Percentiles rank a stretch among this genome's conserved stretches.
phyloP scores from a whole-genome alignment of 1,140 invertebrate species.

The Pseudomyrmex flavicornis region DNA sequence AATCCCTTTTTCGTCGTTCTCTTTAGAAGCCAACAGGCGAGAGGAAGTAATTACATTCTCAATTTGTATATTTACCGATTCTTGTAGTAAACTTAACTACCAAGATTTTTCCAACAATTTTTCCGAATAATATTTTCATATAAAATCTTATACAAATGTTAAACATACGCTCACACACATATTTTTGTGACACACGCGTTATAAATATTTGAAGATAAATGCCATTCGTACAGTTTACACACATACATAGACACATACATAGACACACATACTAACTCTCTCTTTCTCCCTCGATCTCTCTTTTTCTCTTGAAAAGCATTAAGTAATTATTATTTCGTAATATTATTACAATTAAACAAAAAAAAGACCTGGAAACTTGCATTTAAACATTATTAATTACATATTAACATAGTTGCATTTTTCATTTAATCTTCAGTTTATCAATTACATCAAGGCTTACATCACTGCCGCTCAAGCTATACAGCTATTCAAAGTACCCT shows the following conservation, averaged over 20 bases:
- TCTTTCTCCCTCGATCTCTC: no score
- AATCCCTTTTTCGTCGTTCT: not conserved
- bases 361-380: not conserved
- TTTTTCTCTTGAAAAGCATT: not conserved
- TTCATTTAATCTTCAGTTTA: not conserved
- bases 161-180: not conserved
- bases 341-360: not conserved
- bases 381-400: conserved; percentile 9
- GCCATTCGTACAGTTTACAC: no score
- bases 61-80: conserved; percentile 3
- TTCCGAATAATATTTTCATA: not conserved
- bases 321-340: not conserved
- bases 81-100: not conserved
- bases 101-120: not conserved
- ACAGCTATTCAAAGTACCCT: no score
- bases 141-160: not conserved
- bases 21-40: conserved; percentile 10
- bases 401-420: not conserved
- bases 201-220: conserved; percentile 9
- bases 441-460: not conserved
- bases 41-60: conserved; percentile 4
- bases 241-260: no score
- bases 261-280: no score
- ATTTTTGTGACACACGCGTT: no score
- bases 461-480: conserved; percentile 1